Evolutionary conservation across 1,140 invertebrate species (phyloP), one percentile per base, ranked within the genome.

Genomic region (Pseudomyrmex gracilis): DNA sequence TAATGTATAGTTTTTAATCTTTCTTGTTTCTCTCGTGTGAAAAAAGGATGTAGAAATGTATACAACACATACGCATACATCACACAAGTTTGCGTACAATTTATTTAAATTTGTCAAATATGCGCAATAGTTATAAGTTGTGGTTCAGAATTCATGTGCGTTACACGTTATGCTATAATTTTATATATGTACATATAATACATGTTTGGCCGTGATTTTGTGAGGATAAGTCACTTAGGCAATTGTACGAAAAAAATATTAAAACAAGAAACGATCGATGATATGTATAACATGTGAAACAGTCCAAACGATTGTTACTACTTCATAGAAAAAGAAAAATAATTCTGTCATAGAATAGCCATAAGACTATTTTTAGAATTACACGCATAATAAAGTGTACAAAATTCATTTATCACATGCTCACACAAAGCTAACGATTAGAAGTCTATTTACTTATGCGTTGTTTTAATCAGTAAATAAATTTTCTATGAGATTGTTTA

Each of bases 401-500:
- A 94, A 94, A 34, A 93, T 93, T 93, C 93, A 91, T 92, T 93
- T 94, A 93, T 93, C 90, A 63, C 55, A 86, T 93, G 92, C 92
- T 93, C 76, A 80, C 92, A 92, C 84, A 87, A 34, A 91, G 84
- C 24, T 92, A 91, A 91, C 86, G 86, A 91, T 89, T 77, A 91
- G 61, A 43, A 71, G 70, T 80, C 43, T 80, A 80, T 58, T 92
- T 89, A 90, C 88, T 90, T 92, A 91, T 77, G 73, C 80, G 87
- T 94, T 94, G 90, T 94, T 94, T 94, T 93, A 92, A 93, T 93
- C 90, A 91, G 92, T 91, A 93, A 80, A 80, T 80, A 80, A 92
- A 93, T 93, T 94, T 94, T 94, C 93, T 94, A 93, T 93, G 83
- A 91, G 92, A 92, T 91, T 93, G 92, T 94, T 93, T 93, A 94